Evolutionary conservation across 37 sponge, comb jelly and placozoan species (phyloP).

Genomic region (Mnemiopsis leidyi): DNA sequence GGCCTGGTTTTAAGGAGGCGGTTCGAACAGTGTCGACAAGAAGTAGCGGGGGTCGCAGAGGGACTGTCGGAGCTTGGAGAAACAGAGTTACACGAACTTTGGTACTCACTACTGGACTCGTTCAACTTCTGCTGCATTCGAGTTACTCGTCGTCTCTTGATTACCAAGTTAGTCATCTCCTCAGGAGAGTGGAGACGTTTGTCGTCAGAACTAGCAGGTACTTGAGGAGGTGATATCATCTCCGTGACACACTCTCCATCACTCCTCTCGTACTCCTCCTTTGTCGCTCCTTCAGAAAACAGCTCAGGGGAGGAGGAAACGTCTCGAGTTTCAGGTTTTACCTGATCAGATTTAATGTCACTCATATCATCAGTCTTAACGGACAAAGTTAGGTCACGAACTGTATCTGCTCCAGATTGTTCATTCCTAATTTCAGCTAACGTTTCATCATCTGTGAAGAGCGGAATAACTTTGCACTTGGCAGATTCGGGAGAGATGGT

Average conservation of each 20-base stretch:
- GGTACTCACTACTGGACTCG: not conserved
- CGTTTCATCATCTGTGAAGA: not conserved
- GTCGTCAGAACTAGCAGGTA: not conserved
- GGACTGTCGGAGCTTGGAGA: not conserved
- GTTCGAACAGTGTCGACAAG: not conserved
- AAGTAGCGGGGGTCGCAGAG: not conserved
- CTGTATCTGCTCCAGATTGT: not conserved
- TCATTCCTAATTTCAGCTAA: not conserved
- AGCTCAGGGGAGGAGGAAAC: not conserved
- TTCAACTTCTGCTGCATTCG: not conserved
- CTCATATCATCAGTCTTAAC: not conserved
- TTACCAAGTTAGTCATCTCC: not conserved
- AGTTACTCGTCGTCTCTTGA: not conserved
- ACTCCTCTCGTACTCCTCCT: not conserved
- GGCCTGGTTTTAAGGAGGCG: not conserved
- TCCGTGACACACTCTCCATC: not conserved
- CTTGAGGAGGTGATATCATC: not conserved
- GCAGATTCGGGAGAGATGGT: not conserved
- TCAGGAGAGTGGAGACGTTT: constrained; percentile 39
- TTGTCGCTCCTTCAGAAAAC: not conserved
- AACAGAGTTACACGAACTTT: not conserved
- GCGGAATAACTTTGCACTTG: not conserved
- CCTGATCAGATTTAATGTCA: no score
- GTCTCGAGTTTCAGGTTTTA: not conserved
- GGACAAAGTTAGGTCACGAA: not conserved